Base-by-base conservation (phyloP, 2,888 invertebrate genomes). In the Nudaria mundana region DNA sequence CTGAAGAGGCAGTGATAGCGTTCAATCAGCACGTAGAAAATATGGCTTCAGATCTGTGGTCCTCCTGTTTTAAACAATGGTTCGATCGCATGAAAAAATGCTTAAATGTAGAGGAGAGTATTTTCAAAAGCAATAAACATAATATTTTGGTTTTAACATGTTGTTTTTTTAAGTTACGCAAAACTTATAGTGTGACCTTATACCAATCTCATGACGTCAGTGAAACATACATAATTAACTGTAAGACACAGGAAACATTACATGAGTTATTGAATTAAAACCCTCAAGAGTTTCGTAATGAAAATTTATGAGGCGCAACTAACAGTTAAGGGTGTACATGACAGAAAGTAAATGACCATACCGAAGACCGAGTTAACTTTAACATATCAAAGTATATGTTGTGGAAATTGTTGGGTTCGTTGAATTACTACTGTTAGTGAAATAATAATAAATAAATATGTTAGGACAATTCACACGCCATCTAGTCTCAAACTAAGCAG, bases 281-380 rank as follows among this genome's bases (percentile, higher is more conserved):
- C 8, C n/a, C 24, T 5, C 37, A 26, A 13, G 10, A 31, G 29
- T 29, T 29, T 15, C 32, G 34, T 20, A n/a, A 46, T 55, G 46
- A 54, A 59, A 59, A 24, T 44, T 50, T 51, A 59, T 59, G 47
- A 29, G 30, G 30, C 14, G 25, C 6, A 41, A 6, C 14, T 46
- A 43, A 51, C 33, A 37, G 30, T 30, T n/a, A 26, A 15, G 14
- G 40, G 32, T 23, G 31, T 33, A 40, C 34, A 30, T 37, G 24
- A 13, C 10, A 8, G 13, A 29, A 26, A 30, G 30, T 26, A 39
- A 22, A 28, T 35, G 28, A 35, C 25, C 26, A 10, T 42, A 5
- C 38, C 34, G 23, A 2, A 18, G 29, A 29, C 29, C 33, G 24
- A 22, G 12, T 33, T 11, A 33, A 15, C 18, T 31, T 18, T 20